Evolutionary conservation across 2,888 invertebrate genomes (phyloP).

Genomic region (Operophtera brumata): DNA sequence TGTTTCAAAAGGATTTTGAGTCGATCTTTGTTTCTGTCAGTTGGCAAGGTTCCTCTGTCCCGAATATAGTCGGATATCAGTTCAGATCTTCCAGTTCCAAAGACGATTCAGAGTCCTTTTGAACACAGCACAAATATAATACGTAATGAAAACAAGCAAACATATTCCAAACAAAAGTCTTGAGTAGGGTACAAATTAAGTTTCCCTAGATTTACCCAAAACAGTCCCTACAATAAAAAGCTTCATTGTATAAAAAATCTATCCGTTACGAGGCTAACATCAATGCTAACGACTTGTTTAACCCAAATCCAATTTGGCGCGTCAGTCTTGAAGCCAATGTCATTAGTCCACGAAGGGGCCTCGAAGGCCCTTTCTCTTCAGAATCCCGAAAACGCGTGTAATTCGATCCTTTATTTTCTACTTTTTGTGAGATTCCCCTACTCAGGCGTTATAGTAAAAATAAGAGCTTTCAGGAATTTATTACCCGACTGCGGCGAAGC

Average conservation of each 20-base stretch:
- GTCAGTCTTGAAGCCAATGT: slow-evolving; percentile 37
- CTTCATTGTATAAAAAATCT: background rate
- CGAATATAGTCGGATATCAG: slow-evolving; percentile 47
- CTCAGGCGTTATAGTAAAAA: slow-evolving; percentile 6
- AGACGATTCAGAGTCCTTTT: slow-evolving; percentile 81
- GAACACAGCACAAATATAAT: slow-evolving; percentile 60
- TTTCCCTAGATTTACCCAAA: background rate
- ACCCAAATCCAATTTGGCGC: slow-evolving; percentile 64
- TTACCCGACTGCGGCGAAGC: too few relatives aligned
- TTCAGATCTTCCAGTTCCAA: slow-evolving; percentile 62
- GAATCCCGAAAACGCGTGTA: slow-evolving; percentile 39
- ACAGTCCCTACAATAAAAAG: background rate
- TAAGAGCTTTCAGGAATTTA: background rate
- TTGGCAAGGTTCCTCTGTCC: slow-evolving; percentile 78
- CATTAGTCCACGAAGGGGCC: slow-evolving; percentile 42
- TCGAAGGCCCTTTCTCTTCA: slow-evolving; percentile 28
- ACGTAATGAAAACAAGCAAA: slow-evolving; percentile 13
- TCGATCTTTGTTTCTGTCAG: slow-evolving; percentile 80
- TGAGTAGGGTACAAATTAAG: background rate
- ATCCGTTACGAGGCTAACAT: slow-evolving; percentile 11
- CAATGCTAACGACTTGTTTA: slow-evolving; percentile 65
- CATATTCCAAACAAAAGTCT: background rate
- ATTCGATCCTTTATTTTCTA: slow-evolving; percentile 41
- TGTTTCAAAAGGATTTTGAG: slow-evolving; percentile 80
- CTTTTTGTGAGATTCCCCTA: slow-evolving; percentile 20